Base-by-base conservation (phyloP, 2,888 invertebrate genomes). In the Andrena minutula region DNA sequence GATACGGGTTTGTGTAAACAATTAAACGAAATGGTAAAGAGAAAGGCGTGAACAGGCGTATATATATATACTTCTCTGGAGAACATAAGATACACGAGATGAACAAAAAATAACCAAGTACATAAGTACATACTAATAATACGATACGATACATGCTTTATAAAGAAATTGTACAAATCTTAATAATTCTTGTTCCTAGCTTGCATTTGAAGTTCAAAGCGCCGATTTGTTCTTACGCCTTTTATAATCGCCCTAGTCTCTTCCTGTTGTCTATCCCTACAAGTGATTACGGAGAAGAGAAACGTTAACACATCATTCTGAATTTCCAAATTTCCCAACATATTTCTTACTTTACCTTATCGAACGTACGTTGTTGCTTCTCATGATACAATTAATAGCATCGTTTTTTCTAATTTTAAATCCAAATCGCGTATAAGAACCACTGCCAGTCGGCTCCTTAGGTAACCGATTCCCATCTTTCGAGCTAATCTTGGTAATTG, bases 131-230 rank as follows among this genome's bases (percentile, higher is more conserved):
- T 12, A 4, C 41, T 41, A 41, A 41, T 41, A 4, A 12, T 41
- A 41, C 12, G 41, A 41, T 12, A n/a, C 49, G 7, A 35, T 35
- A 10, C 10, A 30, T 30, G 28, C 23, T 49, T 30, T 10, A 30
- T 7, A 23, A 35, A 12, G n/a, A 10, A 47, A 20, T 41, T 28
- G 12, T n/a, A 28, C 41, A 3, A 10, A 4, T 28, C 10, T 49
- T 75, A 41, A 2, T 2, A 7, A 0, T 86, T 86, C 5, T 95
- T 87, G 84, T 95, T 95, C 28, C 96, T 95, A 92, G 96, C 94
- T 87, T 95, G 94, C 97, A 97, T 97, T 89, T 96, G 96, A 73
- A 97, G 92, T 74, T 97, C 96, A 88, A 97, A 97, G 60, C 97
- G 94, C 53, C 96, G 94, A 92, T 97, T 97, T 0, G 96, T 96